Evolutionary conservation across 2,888 invertebrate genomes (phyloP), one percentile per base, ranked within the genome.

Genomic region (Tipula unca): DNA sequence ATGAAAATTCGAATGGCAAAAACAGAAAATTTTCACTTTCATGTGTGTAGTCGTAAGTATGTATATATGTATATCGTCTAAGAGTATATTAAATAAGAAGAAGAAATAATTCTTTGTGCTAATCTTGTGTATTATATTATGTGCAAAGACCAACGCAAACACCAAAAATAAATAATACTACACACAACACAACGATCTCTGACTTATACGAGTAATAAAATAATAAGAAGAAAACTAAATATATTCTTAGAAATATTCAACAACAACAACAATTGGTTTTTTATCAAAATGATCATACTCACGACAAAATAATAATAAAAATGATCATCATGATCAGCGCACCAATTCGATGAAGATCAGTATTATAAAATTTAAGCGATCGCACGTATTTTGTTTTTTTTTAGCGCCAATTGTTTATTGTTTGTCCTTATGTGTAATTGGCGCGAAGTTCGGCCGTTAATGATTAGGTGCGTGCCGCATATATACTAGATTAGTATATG

Each of bases 121-220:
- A 69, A 69, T 69, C 69, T 69, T 25, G 69, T 25, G 69, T 69
- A 17, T 36, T 36, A 36, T 39, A 69, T 69, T 69, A 69, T 69
- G 25, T 69, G 69, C 69, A 69, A 69, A 69, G 69, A 69, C 69
- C 69, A 69, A 69, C 69, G 69, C 69, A 69, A 69, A 69, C 69
- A 69, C 25, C 69, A 69, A 69, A 69, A 69, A 69, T 69, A 69
- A 69, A 69, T 69, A 69, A 69, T 69, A 69, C 25, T 48, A 48
- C n/a, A n/a, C n/a, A n/a, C n/a, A n/a, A n/a, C n/a, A n/a, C 48
- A 48, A 48, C 48, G 48, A 17, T 48, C n/a, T 48, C 4, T 32
- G 48, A 48, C 48, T 48, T 48, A n/a, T n/a, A n/a, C n/a, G 25
- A 25, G 20, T 25, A 69, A n/a, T 69, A 69, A 69, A 10, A 69